These are phyloP conservation scores for Phasianus colchicus DNA, from an alignment of 2,113 vertebrate species.

Conservation along the genomic window DNA sequence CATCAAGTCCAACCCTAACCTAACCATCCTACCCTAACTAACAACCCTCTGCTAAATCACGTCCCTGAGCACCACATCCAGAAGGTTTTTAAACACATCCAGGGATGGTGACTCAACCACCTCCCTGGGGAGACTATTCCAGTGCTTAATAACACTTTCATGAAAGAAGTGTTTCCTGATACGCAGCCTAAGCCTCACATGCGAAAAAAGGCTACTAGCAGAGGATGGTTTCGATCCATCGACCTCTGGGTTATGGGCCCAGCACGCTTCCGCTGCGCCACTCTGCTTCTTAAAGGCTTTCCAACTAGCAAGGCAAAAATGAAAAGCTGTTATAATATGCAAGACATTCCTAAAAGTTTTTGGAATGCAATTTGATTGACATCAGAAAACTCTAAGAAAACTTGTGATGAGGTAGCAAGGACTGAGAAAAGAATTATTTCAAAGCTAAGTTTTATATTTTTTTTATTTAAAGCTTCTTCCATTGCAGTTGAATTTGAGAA, in stretches of 20 bases:
- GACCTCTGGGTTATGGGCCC: constrained; percentile 48
- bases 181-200: no score
- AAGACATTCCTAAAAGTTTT: not conserved
- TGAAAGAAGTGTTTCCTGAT: no score
- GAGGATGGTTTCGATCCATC: constrained; percentile 48
- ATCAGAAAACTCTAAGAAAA: not conserved
- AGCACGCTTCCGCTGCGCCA: constrained; percentile 51
- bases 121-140: no score
- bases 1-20: no score
- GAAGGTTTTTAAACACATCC: no score
- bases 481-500: not conserved
- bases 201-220: not conserved
- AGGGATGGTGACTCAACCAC: no score
- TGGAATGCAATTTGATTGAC: not conserved
- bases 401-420: not conserved
- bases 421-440: not conserved
- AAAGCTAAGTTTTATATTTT: not conserved
- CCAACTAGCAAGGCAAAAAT: not conserved
- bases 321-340: not conserved
- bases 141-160: no score
- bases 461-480: not conserved
- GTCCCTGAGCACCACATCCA: no score
- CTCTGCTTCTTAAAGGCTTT: not conserved
- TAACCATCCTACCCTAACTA: no score
- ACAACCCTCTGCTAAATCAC: no score